A percentile compares a stretch with the other conserved stretches of the same genome.
These are phyloP conservation scores for Cantharis lateralis DNA, from an alignment of 2,888 invertebrate genomes.

Conservation along the genomic window DNA sequence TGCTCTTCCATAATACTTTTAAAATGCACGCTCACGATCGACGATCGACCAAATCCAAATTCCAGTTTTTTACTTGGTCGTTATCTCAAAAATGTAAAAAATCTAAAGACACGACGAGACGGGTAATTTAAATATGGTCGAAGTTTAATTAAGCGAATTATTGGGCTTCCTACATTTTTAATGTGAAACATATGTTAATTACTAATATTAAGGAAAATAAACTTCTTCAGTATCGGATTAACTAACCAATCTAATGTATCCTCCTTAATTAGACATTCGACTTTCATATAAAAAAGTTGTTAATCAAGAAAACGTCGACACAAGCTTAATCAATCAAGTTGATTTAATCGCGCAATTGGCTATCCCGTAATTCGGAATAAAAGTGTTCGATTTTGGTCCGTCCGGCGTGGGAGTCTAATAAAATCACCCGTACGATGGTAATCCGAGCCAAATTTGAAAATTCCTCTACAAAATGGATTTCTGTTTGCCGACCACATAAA, in stretches of 20 bases:
- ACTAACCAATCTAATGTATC: not conserved
- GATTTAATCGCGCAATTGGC: not conserved
- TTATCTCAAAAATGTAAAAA: not conserved
- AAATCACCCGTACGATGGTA: not conserved
- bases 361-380: not conserved
- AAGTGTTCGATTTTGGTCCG: not conserved
- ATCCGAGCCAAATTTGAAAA: not conserved
- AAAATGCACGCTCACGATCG: too few relatives aligned
- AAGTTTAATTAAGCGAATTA: not conserved
- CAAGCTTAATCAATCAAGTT: not conserved
- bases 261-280: not conserved
- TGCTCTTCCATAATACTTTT: too few relatives aligned
- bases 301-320: not conserved
- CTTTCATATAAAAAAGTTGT: not conserved
- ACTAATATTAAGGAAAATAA: not conserved
- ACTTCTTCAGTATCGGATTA: not conserved
- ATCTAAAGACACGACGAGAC: not conserved
- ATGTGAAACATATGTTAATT: slow-evolving; percentile 2
- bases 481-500: not conserved
- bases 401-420: not conserved
- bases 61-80: not conserved
- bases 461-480: not conserved
- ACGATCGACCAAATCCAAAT: not conserved
- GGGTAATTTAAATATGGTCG: not conserved
- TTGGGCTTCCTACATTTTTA: not conserved